A percentile compares a stretch with the other conserved stretches of the same genome.
Conservation (phyloP, 1,140 invertebrate species). For the Euwallacea similis region DNA sequence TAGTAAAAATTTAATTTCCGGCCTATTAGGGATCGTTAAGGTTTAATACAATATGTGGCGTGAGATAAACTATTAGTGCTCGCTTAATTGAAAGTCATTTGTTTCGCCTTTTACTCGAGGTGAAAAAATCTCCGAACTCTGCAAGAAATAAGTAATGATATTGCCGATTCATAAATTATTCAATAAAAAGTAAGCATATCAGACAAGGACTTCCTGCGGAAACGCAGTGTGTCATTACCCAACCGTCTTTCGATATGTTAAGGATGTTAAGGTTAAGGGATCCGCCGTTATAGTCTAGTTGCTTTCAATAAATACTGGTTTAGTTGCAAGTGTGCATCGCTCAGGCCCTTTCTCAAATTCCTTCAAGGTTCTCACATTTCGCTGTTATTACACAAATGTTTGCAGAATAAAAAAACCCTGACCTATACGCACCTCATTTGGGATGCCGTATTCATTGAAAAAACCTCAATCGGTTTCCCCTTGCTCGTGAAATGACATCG, state of each 20-base stretch:
- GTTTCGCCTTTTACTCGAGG: not conserved
- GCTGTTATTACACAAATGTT: not conserved
- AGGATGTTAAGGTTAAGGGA: conserved; percentile 17
- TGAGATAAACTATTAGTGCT: conserved; percentile 9
- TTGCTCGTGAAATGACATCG: conserved; percentile 40
- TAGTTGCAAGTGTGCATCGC: conserved; percentile 14
- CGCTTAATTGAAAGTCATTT: not conserved
- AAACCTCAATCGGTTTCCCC: conserved; percentile 19
- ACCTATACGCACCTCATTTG: conserved; percentile 25
- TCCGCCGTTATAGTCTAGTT: conserved; percentile 34
- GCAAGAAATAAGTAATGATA: not conserved
- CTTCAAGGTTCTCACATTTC: conserved; percentile 2
- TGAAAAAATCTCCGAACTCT: not conserved
- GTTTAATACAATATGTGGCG: conserved; percentile 16
- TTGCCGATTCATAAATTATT: conserved; percentile 15
- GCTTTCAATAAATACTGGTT: conserved; percentile 24
- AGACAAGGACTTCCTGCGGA: conserved; percentile 34
- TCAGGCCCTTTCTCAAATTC: not conserved
- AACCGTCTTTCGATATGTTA: conserved; percentile 33
- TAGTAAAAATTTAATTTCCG: conserved; percentile 37
- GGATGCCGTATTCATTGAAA: conserved; percentile 5
- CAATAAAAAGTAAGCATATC: conserved; percentile 25
- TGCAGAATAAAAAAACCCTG: conserved; percentile 9
- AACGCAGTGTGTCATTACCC: conserved; percentile 32
- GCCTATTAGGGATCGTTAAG: conserved; percentile 30